phyloP scores from a whole-genome alignment of 2,888 invertebrate genomes.

The Endotricha flammealis region DNA sequence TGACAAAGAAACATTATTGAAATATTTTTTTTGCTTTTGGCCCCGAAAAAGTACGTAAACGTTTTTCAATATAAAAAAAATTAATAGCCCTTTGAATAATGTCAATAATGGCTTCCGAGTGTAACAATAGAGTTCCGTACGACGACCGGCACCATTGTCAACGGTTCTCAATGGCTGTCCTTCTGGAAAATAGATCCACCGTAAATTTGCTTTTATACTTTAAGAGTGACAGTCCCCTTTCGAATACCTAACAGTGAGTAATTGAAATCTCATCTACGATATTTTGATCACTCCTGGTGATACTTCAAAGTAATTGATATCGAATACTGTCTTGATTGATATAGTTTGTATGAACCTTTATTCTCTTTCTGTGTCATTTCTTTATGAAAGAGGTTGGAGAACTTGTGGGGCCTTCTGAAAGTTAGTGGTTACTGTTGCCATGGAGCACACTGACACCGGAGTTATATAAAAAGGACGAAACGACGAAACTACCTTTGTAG shows the following conservation, averaged over 20 bases:
- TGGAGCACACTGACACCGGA: too few species aligned
- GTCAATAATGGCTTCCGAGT: conserved; percentile 72
- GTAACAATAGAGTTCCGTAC: conserved; percentile 68
- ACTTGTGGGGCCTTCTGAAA: too few species aligned
- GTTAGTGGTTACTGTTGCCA: too few species aligned
- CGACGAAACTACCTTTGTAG: too few species aligned
- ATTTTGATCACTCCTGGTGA: neutral
- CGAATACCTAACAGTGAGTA: conserved; percentile 43
- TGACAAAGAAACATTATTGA: too few species aligned
- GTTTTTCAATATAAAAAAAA: conserved; percentile 60
- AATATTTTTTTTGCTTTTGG: conserved; percentile 36
- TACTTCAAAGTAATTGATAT: too few species aligned
- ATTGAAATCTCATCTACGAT: conserved; percentile 43
- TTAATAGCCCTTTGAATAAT: conserved; percentile 69
- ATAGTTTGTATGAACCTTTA: too few species aligned
- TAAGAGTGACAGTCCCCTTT: conserved; percentile 55
- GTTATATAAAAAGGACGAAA: too few species aligned
- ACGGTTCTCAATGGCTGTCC: conserved; percentile 50
- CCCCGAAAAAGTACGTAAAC: conserved; percentile 43
- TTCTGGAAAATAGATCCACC: conserved; percentile 64
- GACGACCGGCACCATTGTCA: conserved; percentile 64
- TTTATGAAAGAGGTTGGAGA: too few species aligned
- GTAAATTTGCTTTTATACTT: conserved; percentile 58
- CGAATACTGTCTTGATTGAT: too few species aligned
- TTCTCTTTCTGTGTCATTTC: too few species aligned